These are phyloP conservation scores for Myopa testacea DNA, from an alignment of 2,888 invertebrate species.

Conservation along the genomic window DNA sequence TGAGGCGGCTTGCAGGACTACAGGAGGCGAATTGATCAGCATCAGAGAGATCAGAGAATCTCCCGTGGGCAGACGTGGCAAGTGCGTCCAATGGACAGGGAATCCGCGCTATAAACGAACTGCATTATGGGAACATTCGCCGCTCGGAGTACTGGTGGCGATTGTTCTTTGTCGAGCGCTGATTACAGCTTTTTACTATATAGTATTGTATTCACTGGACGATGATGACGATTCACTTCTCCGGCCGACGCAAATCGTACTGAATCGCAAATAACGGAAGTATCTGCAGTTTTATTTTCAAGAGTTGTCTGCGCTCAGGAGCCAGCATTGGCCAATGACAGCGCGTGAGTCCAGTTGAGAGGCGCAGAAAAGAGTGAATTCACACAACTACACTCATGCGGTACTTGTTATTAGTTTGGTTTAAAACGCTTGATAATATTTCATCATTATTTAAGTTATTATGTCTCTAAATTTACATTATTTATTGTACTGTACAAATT, in stretches of 20 bases:
- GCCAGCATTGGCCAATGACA: constrained; percentile 9
- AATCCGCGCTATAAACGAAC: background rate
- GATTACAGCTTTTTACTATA: constrained; percentile 18
- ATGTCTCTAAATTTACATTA: too few relatives aligned
- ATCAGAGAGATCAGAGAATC: background rate
- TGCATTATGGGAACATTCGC: constrained; percentile 9
- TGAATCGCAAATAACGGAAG: constrained; percentile 15
- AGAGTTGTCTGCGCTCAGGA: constrained; percentile 17
- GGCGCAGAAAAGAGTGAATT: background rate
- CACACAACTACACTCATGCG: too few relatives aligned
- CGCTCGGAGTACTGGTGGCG: background rate
- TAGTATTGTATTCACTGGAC: background rate
- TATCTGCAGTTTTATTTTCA: constrained; percentile 27
- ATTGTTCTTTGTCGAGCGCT: constrained; percentile 20
- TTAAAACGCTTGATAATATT: too few relatives aligned
- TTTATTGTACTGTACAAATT: too few relatives aligned
- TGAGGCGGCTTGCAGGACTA: constrained; percentile 4
- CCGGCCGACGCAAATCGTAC: constrained; percentile 18
- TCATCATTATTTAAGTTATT: too few relatives aligned
- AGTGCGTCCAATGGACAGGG: background rate
- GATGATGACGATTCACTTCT: constrained; percentile 17
- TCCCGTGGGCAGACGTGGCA: background rate
- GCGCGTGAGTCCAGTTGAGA: too few relatives aligned
- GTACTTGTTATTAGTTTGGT: too few relatives aligned
- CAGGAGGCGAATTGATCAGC: background rate